Base-by-base conservation (phyloP, 2,888 invertebrate genomes). In the Orthosia incerta region DNA sequence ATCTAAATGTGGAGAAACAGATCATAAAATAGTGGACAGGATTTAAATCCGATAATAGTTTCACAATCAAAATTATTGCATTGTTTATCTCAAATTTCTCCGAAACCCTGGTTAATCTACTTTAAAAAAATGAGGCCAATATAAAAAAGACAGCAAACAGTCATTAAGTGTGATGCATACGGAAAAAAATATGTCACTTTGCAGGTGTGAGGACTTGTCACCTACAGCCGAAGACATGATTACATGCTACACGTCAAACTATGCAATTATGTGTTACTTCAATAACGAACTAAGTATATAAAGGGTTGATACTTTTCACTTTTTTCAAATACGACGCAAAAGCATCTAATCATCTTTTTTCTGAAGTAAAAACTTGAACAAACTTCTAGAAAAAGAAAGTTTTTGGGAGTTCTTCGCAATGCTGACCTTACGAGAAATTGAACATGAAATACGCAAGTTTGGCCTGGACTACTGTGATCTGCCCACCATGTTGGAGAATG, bases 401-500 rank as follows among this genome's bases (percentile, higher is more conserved):
- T n/a, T 60, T 23, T 9, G 4, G 23, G 0, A 16, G 4, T 11
- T 5, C 16, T 16, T 9, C 3, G 11, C 0, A 5, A 83, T 80
- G 61, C 5, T 55, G 23, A 31, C 46, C 0, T 0, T 60, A n/a
- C 46, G 53, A 66, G 85, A 80, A 48, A 76, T 77, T 16, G 51
- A 66, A 16, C 82, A 76, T 56, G 76, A 77, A 39, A 62, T 89
- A 0, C 76, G 83, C 7, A 87, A 86, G 76, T 90, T 89, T 20
- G 86, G 89, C 0, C 23, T 89, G 61, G 78, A 78, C 26, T 61
- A 86, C 56, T 87, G 87, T 64, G 91, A 91, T 45, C 71, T 91
- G 15, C 85, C 89, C 1, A 89, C 90, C 7, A 87, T 89, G 89
- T 7, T 91, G 23, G 83, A 78, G 71, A 91, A 89, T 20, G 87